Base-by-base conservation (phyloP, 2,113 vertebrate species). In the Phycodurus eques region DNA sequence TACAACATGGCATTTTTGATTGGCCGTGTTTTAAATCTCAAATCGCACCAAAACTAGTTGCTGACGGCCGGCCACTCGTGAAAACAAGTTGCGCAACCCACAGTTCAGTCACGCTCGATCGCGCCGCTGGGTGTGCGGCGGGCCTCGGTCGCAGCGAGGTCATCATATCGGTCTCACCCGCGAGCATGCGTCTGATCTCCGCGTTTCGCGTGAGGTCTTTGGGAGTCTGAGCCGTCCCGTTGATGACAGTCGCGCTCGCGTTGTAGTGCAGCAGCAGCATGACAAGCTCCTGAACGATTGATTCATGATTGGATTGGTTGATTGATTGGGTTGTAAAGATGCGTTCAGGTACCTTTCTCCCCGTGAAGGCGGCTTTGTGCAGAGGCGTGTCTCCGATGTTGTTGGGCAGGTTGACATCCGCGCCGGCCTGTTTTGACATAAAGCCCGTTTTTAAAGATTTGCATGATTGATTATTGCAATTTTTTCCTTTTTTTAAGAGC, bases 281-380 rank as follows among this genome's bases (percentile, higher is more conserved):
- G 83, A 98, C 96, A 83, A 97, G 92, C 86, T 96, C 97, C 97
- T 99, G 87, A 82, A 82, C 71, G 15, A 75, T 77, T 83, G 74
- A 65, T 67, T 71, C 39, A 75, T 53, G 35, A 39, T 39, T 39
- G 67, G 54, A 56, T 73, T 75, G 51, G 54, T 66, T 75, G 70
- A 68, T 43, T 44, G 46, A 81, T 11, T 71, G 54, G 9, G 53
- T 22, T 3, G n/a, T 11, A 22, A 9, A 19, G 15, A 39, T 0
- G 27, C 2, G 17, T 8, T 17, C 0, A 47, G 4, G 42, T 91
- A 98, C 97, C 95, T 96, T 95, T 80, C 96, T 93, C 54, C 96
- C 96, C 0, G 96, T 99, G 90, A 96, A 99, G 80, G 97, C 94
- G 43, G 97, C 97, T 87, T 97, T 96, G 88, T 99, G 97, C 39